Conservation (phyloP, 1,140 invertebrate species). For the Lasioglossum albipes region DNA sequence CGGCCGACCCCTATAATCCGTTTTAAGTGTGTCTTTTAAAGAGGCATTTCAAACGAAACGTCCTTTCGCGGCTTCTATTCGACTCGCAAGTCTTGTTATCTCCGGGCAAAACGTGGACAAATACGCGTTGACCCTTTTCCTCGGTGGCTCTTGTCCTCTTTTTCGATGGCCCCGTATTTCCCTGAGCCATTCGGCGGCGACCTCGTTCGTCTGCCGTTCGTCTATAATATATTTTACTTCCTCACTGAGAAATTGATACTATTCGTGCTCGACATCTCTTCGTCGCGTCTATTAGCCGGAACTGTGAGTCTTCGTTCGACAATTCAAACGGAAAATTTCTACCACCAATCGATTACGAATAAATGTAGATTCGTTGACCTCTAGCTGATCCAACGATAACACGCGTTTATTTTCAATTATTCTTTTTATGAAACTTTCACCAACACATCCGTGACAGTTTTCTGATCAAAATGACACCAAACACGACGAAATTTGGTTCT, state of each 20-base stretch:
- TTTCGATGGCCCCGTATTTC: slow-evolving; percentile 11
- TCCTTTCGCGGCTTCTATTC: slow-evolving; percentile 35
- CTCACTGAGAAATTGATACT: neutral
- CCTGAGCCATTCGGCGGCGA: neutral
- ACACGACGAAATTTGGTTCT: too few species aligned
- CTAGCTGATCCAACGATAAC: too few species aligned
- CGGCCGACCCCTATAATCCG: slow-evolving; percentile 13
- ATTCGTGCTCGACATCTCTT: too few species aligned
- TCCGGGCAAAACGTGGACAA: slow-evolving; percentile 38
- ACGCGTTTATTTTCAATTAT: too few species aligned
- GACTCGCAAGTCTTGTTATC: slow-evolving; percentile 29
- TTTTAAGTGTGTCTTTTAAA: slow-evolving; percentile 36
- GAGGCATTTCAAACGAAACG: slow-evolving; percentile 22
- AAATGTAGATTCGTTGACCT: too few species aligned
- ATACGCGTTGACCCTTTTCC: slow-evolving; percentile 48
- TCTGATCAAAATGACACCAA: too few species aligned
- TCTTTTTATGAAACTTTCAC: too few species aligned
- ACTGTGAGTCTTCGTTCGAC: too few species aligned
- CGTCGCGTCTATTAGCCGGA: too few species aligned
- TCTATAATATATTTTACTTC: neutral
- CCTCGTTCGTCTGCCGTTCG: neutral
- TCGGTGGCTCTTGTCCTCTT: slow-evolving; percentile 38
- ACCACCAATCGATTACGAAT: too few species aligned
- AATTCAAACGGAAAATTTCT: too few species aligned
- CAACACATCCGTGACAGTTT: too few species aligned